Evolutionary conservation across 1,140 invertebrate species (phyloP).

Genomic region (Neodiprion fabricii): DNA sequence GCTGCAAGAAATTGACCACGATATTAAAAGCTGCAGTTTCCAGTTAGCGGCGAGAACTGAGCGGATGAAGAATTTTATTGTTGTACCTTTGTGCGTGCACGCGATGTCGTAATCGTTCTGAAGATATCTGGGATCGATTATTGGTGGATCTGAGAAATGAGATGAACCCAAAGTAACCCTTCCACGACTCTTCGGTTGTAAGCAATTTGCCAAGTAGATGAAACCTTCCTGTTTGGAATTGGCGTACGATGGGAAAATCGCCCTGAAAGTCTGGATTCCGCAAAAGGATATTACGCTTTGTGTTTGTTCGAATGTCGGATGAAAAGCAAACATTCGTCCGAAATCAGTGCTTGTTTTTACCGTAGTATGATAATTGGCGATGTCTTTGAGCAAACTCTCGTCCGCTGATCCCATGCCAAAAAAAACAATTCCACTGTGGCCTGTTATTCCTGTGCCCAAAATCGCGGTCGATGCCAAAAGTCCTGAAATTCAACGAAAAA

Average conservation of each 20-base stretch:
- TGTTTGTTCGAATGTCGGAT: constrained; percentile 2
- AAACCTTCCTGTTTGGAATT: constrained; percentile 72
- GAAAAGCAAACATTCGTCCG: neutral
- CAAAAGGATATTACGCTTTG: neutral
- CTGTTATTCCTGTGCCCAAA: constrained; percentile 61
- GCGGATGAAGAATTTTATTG: neutral
- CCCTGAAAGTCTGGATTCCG: constrained; percentile 65
- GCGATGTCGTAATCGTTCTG: constrained; percentile 64
- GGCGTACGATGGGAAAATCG: constrained; percentile 69
- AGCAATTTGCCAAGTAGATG: constrained; percentile 69
- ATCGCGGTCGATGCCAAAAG: constrained; percentile 67
- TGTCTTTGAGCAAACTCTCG: constrained; percentile 67
- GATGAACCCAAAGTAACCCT: constrained; percentile 62
- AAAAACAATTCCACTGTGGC: constrained; percentile 65
- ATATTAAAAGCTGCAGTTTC: neutral
- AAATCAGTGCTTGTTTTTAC: constrained; percentile 49
- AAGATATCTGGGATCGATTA: constrained; percentile 81
- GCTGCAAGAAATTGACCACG: constrained; percentile 51
- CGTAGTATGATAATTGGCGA: constrained; percentile 70
- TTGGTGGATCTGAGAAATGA: constrained; percentile 68
- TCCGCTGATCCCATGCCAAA: constrained; percentile 74
- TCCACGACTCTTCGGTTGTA: constrained; percentile 73
- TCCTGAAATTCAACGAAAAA: constrained; percentile 40
- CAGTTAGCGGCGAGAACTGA: neutral
- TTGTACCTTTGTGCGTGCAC: constrained; percentile 68